phyloP scores from a whole-genome alignment of 1,140 invertebrate species.

The Halictus rubicundus region DNA sequence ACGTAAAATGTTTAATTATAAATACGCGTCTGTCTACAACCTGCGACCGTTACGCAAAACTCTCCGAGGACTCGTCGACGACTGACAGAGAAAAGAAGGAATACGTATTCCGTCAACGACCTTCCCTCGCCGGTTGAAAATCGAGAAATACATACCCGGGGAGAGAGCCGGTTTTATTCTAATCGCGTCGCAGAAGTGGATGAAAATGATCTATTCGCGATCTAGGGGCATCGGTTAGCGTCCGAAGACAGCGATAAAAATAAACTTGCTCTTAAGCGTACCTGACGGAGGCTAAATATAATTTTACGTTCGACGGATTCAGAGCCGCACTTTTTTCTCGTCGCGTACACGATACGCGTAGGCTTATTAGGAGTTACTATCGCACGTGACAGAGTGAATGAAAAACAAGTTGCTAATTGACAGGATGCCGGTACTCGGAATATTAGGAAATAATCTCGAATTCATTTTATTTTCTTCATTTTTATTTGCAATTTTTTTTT shows the following conservation, averaged over 20 bases:
- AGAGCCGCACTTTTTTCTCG: background rate
- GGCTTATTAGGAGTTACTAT: no score
- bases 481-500: no score
- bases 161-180: constrained; percentile 28
- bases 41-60: constrained; percentile 16
- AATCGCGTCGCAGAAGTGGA: background rate
- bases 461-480: no score
- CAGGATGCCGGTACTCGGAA: no score
- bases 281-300: constrained; percentile 2
- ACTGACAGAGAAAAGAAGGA: background rate
- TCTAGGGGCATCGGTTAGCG: background rate
- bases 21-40: constrained; percentile 2
- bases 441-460: no score
- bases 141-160: background rate
- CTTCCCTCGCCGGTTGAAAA: no score
- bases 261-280: constrained; percentile 12
- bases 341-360: no score
- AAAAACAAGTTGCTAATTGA: no score
- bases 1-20: constrained; percentile 48
- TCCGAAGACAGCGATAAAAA: constrained; percentile 27
- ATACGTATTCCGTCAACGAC: background rate
- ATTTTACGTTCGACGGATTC: background rate
- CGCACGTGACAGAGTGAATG: no score
- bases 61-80: background rate
- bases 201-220: background rate